A percentile compares a stretch with the other conserved stretches of the same genome.
These are phyloP conservation scores for Tenualosa thibaudeaui DNA, from an alignment of 2,797 vertebrate genomes.

Conservation along the genomic window DNA sequence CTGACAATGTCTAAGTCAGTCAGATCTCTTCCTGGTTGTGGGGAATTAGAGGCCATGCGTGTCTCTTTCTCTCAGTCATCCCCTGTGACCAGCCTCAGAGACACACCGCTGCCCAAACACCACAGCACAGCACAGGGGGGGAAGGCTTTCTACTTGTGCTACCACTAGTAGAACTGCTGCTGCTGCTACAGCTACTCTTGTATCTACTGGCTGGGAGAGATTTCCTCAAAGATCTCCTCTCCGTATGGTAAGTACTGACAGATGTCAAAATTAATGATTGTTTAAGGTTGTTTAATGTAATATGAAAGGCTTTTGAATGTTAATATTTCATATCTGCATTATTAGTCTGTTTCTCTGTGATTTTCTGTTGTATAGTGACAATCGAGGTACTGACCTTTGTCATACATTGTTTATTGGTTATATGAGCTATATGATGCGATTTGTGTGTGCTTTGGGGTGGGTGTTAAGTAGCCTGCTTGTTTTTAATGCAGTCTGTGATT, in stretches of 20 bases:
- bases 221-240: background rate
- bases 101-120: background rate
- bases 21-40: constrained; percentile 56
- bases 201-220: background rate
- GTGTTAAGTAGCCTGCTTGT: background rate
- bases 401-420: background rate
- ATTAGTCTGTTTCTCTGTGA: background rate
- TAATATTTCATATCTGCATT: background rate
- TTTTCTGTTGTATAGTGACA: background rate
- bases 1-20: background rate
- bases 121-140: background rate
- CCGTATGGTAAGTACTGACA: background rate
- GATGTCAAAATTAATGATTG: background rate
- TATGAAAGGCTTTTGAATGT: background rate
- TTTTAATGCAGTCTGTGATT: background rate
- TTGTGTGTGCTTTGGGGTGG: background rate
- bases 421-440: background rate
- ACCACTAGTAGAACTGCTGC: background rate
- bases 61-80: constrained; percentile 52
- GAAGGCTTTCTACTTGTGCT: background rate
- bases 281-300: background rate
- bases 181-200: background rate
- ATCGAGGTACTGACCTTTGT: background rate
- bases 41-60: constrained; percentile 55
- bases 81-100: background rate